Evolutionary conservation across 2,113 vertebrate genomes (phyloP).

Genomic region (Rhinichthys klamathensis): DNA sequence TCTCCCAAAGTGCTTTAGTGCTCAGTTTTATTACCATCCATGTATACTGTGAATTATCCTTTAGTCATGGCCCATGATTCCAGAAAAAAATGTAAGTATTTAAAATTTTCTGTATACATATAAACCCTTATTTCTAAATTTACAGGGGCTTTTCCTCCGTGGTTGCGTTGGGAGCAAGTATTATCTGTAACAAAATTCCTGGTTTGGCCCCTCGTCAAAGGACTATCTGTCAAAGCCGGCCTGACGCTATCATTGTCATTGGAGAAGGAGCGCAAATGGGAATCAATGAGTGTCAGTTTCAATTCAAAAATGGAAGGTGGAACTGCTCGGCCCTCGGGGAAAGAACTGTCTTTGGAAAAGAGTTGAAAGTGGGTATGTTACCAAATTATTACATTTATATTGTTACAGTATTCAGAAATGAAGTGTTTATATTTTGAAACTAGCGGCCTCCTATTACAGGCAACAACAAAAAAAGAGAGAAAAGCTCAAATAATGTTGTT

Average conservation of each 20-base stretch:
- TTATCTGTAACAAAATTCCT: constrained; percentile 99
- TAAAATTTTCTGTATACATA: background rate
- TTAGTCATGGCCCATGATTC: background rate
- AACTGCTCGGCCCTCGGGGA: constrained; percentile 96
- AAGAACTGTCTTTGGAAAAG: constrained; percentile 95
- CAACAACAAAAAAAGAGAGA: background rate
- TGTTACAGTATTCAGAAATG: constrained; percentile 20
- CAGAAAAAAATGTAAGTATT: background rate
- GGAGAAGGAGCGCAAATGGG: constrained; percentile 98
- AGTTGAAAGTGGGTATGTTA: constrained; percentile 97
- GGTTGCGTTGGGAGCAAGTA: constrained; percentile 94
- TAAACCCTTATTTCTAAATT: constrained; percentile 53
- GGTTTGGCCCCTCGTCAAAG: constrained; percentile 94
- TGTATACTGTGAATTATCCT: background rate
- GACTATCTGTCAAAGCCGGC: constrained; percentile 97
- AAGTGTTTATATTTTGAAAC: background rate
- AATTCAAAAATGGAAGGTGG: constrained; percentile 95
- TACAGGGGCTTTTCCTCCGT: constrained; percentile 92
- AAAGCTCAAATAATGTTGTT: background rate
- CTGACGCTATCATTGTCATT: constrained; percentile 97
- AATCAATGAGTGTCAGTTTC: constrained; percentile 97
- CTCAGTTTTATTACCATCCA: background rate
- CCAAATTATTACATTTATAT: constrained; percentile 51
- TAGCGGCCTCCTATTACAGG: background rate
- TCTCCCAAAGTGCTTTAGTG: background rate